Conservation (phyloP, 1,140 invertebrate genomes). For the Trigoniulus corallinus region DNA sequence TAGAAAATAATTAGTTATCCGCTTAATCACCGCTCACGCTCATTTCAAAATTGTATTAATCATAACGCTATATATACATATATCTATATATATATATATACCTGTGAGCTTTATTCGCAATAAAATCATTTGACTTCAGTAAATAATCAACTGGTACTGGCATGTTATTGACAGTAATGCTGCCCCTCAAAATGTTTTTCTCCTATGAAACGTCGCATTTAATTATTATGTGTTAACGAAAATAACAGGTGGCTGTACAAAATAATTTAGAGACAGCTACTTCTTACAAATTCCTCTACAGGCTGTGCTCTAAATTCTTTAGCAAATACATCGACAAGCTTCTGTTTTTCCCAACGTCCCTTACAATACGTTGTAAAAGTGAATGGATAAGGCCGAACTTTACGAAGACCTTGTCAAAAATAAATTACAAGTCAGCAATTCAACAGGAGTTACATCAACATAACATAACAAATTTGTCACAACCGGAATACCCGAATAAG, state of each 20-base stretch:
- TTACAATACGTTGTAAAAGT: slow-evolving; percentile 95
- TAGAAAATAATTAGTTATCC: slow-evolving; percentile 52
- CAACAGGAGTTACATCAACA: not conserved
- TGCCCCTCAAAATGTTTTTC: slow-evolving; percentile 73
- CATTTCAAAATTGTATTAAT: not conserved
- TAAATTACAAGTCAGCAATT: slow-evolving; percentile 18
- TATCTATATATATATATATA: slow-evolving; percentile 26
- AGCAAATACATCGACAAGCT: slow-evolving; percentile 83
- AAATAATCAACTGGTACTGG: slow-evolving; percentile 75
- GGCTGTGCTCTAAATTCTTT: slow-evolving; percentile 85
- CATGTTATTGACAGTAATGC: slow-evolving; percentile 86
- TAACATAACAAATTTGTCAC: not conserved
- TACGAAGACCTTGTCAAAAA: slow-evolving; percentile 58
- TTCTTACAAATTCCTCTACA: slow-evolving; percentile 61
- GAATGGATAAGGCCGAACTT: slow-evolving; percentile 97
- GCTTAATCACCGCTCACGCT: too few relatives aligned
- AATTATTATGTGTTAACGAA: too few relatives aligned
- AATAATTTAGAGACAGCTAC: not conserved
- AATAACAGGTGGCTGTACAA: too few relatives aligned
- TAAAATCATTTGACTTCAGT: slow-evolving; percentile 81
- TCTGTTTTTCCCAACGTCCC: slow-evolving; percentile 89
- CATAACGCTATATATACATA: not conserved
- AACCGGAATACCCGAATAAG: not conserved
- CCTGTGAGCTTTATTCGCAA: slow-evolving; percentile 92
- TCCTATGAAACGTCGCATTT: slow-evolving; percentile 37